Conservation (phyloP, 2,797 vertebrate genomes). For the Centroberyx gerrardi region DNA sequence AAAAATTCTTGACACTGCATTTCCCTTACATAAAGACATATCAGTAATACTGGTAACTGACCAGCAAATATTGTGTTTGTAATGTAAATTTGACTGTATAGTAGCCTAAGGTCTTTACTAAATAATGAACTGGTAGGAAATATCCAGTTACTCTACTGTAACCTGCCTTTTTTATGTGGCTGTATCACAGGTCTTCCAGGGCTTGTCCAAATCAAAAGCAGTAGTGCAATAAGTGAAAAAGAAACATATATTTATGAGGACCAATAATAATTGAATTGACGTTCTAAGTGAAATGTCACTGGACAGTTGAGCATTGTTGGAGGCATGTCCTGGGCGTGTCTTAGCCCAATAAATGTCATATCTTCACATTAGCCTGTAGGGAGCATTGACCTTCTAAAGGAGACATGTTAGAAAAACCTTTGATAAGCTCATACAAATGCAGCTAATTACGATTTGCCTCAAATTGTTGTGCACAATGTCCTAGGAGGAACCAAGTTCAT, state of each 20-base stretch:
- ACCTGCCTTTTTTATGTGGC: background rate
- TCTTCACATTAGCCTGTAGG: constrained; percentile 53
- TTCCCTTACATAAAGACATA: constrained; percentile 1
- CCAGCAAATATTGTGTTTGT: background rate
- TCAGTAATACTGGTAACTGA: background rate
- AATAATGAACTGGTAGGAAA: constrained; percentile 2
- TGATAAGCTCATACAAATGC: constrained; percentile 22
- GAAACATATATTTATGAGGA: background rate
- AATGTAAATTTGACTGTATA: background rate
- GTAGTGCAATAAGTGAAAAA: background rate
- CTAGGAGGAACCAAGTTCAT: constrained; percentile 24
- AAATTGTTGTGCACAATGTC: constrained; percentile 41
- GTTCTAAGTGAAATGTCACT: constrained; percentile 65
- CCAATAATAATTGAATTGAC: constrained; percentile 53
- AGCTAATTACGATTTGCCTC: constrained; percentile 45
- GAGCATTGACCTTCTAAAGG: constrained; percentile 46
- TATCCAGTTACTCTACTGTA: background rate
- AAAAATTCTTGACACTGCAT: constrained; percentile 14
- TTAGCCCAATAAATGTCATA: constrained; percentile 36
- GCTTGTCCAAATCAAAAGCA: constrained; percentile 23
- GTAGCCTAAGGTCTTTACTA: background rate
- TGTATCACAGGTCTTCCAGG: background rate
- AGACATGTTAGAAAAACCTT: constrained; percentile 20
- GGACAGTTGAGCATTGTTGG: constrained; percentile 42
- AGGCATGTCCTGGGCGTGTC: constrained; percentile 43